These are phyloP conservation scores for Candoia aspera DNA, from an alignment of 2,113 vertebrate species.

Conservation along the genomic window DNA sequence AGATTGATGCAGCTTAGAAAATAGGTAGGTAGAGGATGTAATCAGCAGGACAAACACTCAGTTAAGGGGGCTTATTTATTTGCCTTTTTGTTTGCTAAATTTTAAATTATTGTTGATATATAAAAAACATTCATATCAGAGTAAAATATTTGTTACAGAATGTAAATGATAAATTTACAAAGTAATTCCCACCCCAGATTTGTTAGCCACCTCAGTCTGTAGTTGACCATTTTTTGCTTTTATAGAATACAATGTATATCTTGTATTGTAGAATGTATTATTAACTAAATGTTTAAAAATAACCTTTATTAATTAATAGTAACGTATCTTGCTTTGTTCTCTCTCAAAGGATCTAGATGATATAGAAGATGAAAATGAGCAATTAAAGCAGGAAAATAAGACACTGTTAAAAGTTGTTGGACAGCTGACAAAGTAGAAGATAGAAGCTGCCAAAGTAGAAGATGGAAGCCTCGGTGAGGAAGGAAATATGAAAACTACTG, in stretches of 20 bases:
- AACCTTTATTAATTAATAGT: conserved; percentile 30
- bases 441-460: conserved; percentile 91
- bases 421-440: conserved; percentile 97
- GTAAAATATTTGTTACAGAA: not conserved
- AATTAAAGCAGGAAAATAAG: conserved; percentile 99
- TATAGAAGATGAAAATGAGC: conserved; percentile 98
- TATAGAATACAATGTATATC: not conserved
- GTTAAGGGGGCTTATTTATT: not conserved
- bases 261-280: not conserved
- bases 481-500: conserved; percentile 76
- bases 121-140: not conserved
- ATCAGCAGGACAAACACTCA: not conserved
- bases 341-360: conserved; percentile 91
- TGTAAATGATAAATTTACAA: not conserved
- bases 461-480: conserved; percentile 60
- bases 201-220: conserved; percentile 1
- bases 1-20: too few species aligned
- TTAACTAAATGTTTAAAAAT: not conserved
- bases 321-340: conserved; percentile 28
- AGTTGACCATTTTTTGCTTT: not conserved
- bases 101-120: too few species aligned
- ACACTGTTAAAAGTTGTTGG: conserved; percentile 98
- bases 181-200: not conserved
- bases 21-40: too few species aligned
- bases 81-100: too few species aligned